Base-by-base conservation (phyloP, 1,140 invertebrate genomes). In the Dinoponera quadriceps region DNA sequence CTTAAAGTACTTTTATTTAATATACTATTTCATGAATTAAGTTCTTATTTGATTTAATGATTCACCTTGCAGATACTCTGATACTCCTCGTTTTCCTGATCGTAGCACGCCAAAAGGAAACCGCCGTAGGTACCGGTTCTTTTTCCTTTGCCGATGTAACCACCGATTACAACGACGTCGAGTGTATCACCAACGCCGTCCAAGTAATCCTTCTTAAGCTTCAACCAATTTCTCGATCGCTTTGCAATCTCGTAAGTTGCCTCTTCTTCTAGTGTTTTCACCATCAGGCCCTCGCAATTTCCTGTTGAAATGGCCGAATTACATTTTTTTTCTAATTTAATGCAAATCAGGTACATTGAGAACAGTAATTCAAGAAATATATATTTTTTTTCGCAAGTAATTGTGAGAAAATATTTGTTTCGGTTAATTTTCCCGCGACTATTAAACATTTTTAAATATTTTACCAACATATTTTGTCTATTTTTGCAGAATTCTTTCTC, bases 281-380 rank as follows among this genome's bases (percentile, higher is more conserved):
- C 98, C 99, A 99, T 99, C 11, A 99, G 94, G 14, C 99, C 99
- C 95, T 99, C 99, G 94, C 99, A 99, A 92, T 99, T 99, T 48
- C 97, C 97, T 97, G 87, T 81, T 84, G 60, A 68, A 83, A 33
- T 44, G 16, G 29, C 13, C 38, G 48, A 27, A 63, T 22, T 65
- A 29, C 49, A 48, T 44, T 7, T 44, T 9, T 44, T 44, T 44
- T 44, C 3, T 44, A 7, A 44, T 44, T 33, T 3, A 33, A 33
- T 3, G 29, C 29, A 44, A 44, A 44, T 44, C 18, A 69, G 16
- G 72, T 29, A 71, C n/a, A 57, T 57, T n/a, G n/a, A n/a, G n/a
- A 57, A 57, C 4, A 20, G n/a, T 4, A 18, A 57, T 57, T 16
- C 1, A 57, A 14, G 4, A 57, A 57, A 5, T 57, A 25, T 4